These are phyloP conservation scores for Epinephelus fuscoguttatus DNA, from an alignment of 2,113 vertebrate species.

Conservation along the genomic window DNA sequence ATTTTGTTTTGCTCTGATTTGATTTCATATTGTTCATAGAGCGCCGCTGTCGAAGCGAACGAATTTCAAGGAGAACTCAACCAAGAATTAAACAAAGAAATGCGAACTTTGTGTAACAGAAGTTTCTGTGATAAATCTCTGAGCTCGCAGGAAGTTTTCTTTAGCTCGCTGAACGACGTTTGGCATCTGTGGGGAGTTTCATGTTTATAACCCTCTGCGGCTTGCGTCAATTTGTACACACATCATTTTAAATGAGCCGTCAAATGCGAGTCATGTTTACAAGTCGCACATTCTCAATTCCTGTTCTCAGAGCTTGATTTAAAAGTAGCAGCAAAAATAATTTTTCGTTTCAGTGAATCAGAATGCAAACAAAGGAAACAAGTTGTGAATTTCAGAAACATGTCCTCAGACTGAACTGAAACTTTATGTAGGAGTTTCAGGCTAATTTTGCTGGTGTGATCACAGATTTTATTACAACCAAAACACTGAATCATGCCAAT, in stretches of 20 bases:
- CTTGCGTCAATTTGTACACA: background rate
- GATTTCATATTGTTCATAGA: constrained; percentile 26
- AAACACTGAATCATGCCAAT: background rate
- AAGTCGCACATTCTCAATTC: background rate
- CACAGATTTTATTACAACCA: background rate
- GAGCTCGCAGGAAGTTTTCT: constrained; percentile 3
- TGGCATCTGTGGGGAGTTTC: background rate
- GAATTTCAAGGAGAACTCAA: constrained; percentile 4
- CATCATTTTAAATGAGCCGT: background rate
- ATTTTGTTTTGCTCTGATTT: constrained; percentile 21
- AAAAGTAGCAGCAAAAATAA: background rate
- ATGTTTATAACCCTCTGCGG: background rate
- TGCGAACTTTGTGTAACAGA: background rate
- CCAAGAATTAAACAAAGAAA: constrained; percentile 2
- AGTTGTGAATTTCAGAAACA: background rate
- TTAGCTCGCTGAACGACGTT: background rate
- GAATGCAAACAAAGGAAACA: background rate
- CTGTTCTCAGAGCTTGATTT: background rate
- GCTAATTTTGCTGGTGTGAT: background rate
- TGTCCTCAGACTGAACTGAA: background rate
- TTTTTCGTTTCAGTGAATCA: background rate
- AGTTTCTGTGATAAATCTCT: background rate
- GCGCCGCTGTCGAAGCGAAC: background rate
- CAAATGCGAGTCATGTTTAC: background rate
- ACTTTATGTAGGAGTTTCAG: too few species aligned